Conservation (phyloP, 2,888 invertebrate genomes). For the Tipula confusa region DNA sequence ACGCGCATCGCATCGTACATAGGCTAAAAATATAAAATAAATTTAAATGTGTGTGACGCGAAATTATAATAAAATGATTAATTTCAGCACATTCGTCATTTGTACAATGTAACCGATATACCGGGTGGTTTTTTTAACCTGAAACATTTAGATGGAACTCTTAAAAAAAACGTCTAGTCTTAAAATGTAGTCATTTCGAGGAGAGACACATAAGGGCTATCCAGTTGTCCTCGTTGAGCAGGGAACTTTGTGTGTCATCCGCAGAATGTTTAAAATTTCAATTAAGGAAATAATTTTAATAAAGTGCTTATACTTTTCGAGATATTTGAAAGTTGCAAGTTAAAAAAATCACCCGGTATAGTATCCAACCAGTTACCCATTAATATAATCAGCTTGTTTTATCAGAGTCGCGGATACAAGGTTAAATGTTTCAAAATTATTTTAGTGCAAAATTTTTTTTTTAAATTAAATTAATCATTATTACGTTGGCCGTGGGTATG, state of each 20-base stretch:
- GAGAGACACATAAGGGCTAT: too few relatives aligned
- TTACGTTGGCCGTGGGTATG: background rate
- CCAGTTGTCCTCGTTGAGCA: too few relatives aligned
- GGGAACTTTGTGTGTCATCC: too few relatives aligned
- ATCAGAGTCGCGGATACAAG: background rate
- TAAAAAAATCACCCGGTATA: background rate
- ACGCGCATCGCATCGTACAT: background rate
- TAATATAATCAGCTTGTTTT: background rate
- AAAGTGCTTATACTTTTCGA: too few relatives aligned
- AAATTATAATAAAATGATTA: background rate
- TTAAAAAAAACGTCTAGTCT: too few relatives aligned
- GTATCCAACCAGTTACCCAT: background rate
- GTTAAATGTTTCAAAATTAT: background rate
- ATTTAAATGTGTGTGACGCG: background rate
- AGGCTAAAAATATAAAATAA: background rate
- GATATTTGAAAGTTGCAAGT: too few relatives aligned
- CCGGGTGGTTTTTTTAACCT: too few relatives aligned
- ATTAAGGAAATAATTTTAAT: too few relatives aligned
- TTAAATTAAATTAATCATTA: background rate
- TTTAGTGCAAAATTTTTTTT: background rate
- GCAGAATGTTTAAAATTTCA: too few relatives aligned
- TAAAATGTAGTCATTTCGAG: too few relatives aligned
- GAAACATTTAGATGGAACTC: too few relatives aligned
- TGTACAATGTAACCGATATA: background rate
- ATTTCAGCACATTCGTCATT: slow-evolving; percentile 13